A percentile compares a stretch with the other conserved stretches of the same genome.
These are phyloP conservation scores for Ecliptopera silaceata DNA, from an alignment of 2,888 invertebrate species.

Conservation along the genomic window DNA sequence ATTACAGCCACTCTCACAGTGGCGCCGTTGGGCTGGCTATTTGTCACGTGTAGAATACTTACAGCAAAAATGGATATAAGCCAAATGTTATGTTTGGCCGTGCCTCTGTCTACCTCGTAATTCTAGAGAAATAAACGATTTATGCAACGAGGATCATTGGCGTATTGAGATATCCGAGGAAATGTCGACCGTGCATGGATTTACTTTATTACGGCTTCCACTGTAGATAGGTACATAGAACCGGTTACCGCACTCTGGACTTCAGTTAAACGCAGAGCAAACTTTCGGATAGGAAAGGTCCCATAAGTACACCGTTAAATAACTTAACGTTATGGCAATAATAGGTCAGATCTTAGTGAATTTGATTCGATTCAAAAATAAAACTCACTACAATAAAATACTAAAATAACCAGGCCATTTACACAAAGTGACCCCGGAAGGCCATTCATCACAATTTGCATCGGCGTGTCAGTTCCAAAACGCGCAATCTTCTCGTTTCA, in stretches of 20 bases:
- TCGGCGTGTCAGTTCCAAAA: constrained; percentile 44
- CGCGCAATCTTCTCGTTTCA: constrained; percentile 45
- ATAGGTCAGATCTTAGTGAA: too few species aligned
- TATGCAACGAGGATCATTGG: too few species aligned
- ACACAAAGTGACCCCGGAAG: constrained; percentile 13
- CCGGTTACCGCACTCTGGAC: too few species aligned
- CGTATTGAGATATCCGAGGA: too few species aligned
- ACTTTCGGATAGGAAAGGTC: too few species aligned
- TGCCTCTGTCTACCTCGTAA: not conserved
- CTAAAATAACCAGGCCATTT: constrained; percentile 2
- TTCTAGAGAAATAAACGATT: too few species aligned
- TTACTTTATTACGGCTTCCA: too few species aligned
- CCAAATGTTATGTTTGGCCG: not conserved
- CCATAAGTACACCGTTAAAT: too few species aligned
- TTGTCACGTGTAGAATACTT: not conserved
- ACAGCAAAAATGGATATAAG: not conserved
- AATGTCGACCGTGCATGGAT: too few species aligned
- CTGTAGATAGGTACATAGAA: too few species aligned
- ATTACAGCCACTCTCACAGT: not conserved
- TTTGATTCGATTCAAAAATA: not conserved
- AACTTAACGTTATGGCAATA: too few species aligned
- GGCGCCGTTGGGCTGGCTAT: not conserved
- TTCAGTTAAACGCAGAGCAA: too few species aligned
- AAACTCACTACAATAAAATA: not conserved
- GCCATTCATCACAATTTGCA: constrained; percentile 34